Percentiles rank a stretch among this genome's conserved stretches.
phyloP scores from a whole-genome alignment of 30 jellyfish, hydroid and myxozoan genomes.

The Calvadosia cruxmelitensis region DNA sequence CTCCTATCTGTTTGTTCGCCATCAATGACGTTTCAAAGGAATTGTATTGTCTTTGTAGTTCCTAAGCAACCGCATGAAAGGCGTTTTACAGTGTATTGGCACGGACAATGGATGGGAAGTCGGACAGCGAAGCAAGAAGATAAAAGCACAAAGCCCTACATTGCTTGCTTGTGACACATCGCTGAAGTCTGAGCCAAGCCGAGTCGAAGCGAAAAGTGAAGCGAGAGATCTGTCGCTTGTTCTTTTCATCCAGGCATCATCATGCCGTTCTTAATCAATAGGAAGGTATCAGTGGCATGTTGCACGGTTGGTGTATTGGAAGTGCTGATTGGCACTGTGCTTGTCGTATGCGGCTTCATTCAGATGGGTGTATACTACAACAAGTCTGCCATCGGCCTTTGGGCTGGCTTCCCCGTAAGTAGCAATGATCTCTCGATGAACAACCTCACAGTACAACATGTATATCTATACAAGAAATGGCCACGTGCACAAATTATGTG shows the following conservation, averaged over 20 bases:
- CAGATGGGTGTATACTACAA: slow-evolving; percentile 49
- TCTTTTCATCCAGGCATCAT: background rate
- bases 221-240: no score
- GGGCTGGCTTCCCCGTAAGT: slow-evolving; percentile 77
- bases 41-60: background rate
- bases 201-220: no score
- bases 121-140: background rate
- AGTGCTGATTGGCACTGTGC: slow-evolving; percentile 55
- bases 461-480: background rate
- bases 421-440: no score
- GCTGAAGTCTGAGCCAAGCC: background rate
- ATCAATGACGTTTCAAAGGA: no score
- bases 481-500: background rate
- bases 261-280: slow-evolving; percentile 4
- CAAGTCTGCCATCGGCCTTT: slow-evolving; percentile 56
- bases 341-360: slow-evolving; percentile 62
- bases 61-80: background rate
- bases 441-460: background rate
- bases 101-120: background rate
- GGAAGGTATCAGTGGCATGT: slow-evolving; percentile 19
- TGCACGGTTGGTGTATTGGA: slow-evolving; percentile 50
- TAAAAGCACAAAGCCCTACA: background rate
- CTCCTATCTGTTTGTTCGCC: no score
- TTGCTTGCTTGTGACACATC: background rate
- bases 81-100: background rate